These are phyloP conservation scores for Drosophila differens DNA, from an alignment of 2,888 invertebrate species.

Conservation along the genomic window DNA sequence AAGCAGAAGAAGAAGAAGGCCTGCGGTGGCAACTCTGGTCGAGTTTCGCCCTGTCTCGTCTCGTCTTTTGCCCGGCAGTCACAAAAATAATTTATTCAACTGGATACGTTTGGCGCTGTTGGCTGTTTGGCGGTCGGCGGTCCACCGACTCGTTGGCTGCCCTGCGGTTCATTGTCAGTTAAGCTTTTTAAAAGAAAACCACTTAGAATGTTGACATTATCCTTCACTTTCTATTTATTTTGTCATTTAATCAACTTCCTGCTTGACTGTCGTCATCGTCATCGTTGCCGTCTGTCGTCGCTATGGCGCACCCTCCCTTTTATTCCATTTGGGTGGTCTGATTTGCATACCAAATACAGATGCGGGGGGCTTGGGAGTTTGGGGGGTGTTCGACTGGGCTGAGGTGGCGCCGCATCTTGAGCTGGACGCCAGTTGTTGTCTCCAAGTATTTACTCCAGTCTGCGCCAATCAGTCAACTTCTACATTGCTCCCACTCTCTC, in stretches of 20 bases:
- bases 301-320: slow-evolving; percentile 31
- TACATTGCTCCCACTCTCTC: slow-evolving; percentile 5
- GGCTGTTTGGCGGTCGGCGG: slow-evolving; percentile 50
- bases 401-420: slow-evolving; percentile 21
- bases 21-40: slow-evolving; percentile 24
- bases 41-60: slow-evolving; percentile 18
- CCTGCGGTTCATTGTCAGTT: slow-evolving; percentile 81
- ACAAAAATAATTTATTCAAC: slow-evolving; percentile 79
- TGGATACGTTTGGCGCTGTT: slow-evolving; percentile 68
- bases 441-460: slow-evolving; percentile 60
- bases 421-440: slow-evolving; percentile 34
- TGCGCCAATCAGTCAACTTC: slow-evolving; percentile 68
- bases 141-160: slow-evolving; percentile 53
- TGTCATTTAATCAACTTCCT: slow-evolving; percentile 82
- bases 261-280: slow-evolving; percentile 53
- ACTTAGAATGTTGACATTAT: slow-evolving; percentile 83
- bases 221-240: slow-evolving; percentile 80
- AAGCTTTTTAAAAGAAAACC: slow-evolving; percentile 81
- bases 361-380: not conserved
- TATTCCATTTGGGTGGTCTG: slow-evolving; percentile 39
- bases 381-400: not conserved
- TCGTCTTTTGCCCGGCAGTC: slow-evolving; percentile 43
- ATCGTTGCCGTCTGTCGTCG: slow-evolving; percentile 32
- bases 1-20: not conserved
- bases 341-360: slow-evolving; percentile 71